Percentiles rank a stretch among this genome's conserved stretches.
These are phyloP conservation scores for Phymanthus crucifer DNA, from an alignment of 92 coral and sea anemone genomes.

Conservation along the genomic window DNA sequence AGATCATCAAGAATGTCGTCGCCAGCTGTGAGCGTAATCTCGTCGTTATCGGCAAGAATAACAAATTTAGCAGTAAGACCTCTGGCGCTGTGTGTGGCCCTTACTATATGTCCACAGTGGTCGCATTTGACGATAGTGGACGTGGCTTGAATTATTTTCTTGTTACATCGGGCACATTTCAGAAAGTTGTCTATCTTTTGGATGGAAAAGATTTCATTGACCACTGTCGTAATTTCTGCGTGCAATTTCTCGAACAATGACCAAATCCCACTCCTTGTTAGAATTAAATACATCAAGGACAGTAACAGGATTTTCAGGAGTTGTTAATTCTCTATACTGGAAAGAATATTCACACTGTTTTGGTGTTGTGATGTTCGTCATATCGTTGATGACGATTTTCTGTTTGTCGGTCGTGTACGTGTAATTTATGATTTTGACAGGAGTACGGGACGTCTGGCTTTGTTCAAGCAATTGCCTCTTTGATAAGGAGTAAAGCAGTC, in stretches of 20 bases:
- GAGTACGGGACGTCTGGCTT: constrained; percentile 42
- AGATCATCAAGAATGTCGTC: constrained; percentile 15
- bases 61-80: constrained; percentile 27
- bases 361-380: constrained; percentile 48
- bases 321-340: constrained; percentile 26
- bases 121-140: constrained; percentile 14
- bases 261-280: constrained; percentile 31
- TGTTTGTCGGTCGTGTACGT: constrained; percentile 39
- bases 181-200: constrained; percentile 23
- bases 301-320: constrained; percentile 1
- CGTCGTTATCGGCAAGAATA: constrained; percentile 8
- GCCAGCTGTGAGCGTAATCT: constrained; percentile 6
- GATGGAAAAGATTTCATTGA: constrained; percentile 12
- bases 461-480: constrained; percentile 43
- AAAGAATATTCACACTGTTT: constrained; percentile 43
- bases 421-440: constrained; percentile 37
- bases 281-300: constrained; percentile 30
- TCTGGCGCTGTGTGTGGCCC: constrained; percentile 14
- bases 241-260: constrained; percentile 12
- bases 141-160: constrained; percentile 22
- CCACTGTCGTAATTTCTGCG: constrained; percentile 16
- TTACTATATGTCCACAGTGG: constrained; percentile 1
- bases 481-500: constrained; percentile 5
- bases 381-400: constrained; percentile 52
- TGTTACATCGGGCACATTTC: constrained; percentile 21